Percentiles rank a stretch among this genome's conserved stretches.
Conservation (phyloP, 2,888 invertebrate genomes). For the Abrostola triplasia region DNA sequence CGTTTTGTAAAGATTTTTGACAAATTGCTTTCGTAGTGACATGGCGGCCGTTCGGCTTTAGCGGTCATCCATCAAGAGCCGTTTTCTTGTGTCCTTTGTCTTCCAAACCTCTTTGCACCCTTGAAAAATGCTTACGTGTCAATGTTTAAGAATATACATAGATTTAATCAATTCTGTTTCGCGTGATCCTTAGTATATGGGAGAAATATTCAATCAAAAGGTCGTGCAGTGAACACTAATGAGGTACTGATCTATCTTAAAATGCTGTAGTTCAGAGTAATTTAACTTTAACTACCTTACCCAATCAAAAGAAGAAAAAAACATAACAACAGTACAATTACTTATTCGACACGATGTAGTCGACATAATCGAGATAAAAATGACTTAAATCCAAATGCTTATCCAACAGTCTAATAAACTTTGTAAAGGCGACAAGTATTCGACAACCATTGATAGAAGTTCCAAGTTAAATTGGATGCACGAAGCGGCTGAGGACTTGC, state of each 20-base stretch:
- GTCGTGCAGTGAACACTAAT: too few relatives aligned
- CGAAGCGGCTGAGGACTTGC: conserved; percentile 29
- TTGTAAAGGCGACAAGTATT: conserved; percentile 3
- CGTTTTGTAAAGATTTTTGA: not conserved
- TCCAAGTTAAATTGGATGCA: conserved; percentile 60
- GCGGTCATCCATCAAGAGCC: not conserved
- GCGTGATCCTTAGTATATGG: too few relatives aligned
- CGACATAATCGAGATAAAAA: not conserved
- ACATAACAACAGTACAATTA: too few relatives aligned
- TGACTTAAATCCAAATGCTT: not conserved
- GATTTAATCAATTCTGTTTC: too few relatives aligned
- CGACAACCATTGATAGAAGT: conserved; percentile 29
- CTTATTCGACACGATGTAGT: not conserved
- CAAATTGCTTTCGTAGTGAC: conserved; percentile 1
- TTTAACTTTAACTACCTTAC: too few relatives aligned
- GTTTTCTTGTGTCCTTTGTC: not conserved
- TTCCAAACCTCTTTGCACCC: not conserved
- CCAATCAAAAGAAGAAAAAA: too few relatives aligned
- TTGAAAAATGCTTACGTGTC: not conserved
- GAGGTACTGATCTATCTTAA: too few relatives aligned
- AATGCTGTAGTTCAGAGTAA: too few relatives aligned
- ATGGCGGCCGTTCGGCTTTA: conserved; percentile 1
- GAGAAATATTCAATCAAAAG: too few relatives aligned
- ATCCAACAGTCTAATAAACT: not conserved
- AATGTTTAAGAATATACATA: not conserved